Evolutionary conservation across 2,797 vertebrate genomes (phyloP).

Genomic region (Thaleichthys pacificus): DNA sequence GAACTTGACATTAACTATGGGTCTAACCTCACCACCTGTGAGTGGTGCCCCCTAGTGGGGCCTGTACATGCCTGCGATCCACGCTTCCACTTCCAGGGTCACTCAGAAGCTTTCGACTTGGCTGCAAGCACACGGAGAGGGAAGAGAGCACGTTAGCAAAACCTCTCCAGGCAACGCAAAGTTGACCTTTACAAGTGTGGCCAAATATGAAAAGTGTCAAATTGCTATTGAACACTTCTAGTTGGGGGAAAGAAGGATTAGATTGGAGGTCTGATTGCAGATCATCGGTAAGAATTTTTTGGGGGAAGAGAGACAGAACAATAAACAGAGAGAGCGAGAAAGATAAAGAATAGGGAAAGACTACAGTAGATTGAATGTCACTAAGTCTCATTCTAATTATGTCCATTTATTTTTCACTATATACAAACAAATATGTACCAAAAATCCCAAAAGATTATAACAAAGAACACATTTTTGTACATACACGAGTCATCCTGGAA

Average conservation of each 20-base stretch:
- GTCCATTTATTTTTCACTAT: slow-evolving; percentile 47
- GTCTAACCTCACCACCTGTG: slow-evolving; percentile 31
- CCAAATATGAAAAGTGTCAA: neutral
- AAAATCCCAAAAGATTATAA: slow-evolving; percentile 35
- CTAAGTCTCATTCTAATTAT: slow-evolving; percentile 55
- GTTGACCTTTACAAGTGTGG: neutral
- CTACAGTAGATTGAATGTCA: no score
- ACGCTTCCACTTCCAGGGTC: slow-evolving; percentile 57
- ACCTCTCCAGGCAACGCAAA: neutral
- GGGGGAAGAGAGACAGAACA: neutral
- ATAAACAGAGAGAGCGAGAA: slow-evolving; percentile 9
- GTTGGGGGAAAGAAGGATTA: no score
- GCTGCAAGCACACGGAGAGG: slow-evolving; percentile 61
- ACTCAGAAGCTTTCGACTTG: slow-evolving; percentile 52
- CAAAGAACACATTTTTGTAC: no score
- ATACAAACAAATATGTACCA: slow-evolving; percentile 69
- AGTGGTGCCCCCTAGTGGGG: slow-evolving; percentile 39
- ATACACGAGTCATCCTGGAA: no score
- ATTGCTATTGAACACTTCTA: neutral
- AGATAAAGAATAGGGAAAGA: slow-evolving; percentile 9
- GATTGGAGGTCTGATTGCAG: no score
- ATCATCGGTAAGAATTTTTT: no score
- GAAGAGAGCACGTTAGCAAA: slow-evolving; percentile 56
- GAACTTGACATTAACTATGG: neutral
- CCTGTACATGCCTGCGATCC: slow-evolving; percentile 61